Conservation (phyloP, 2,113 vertebrate species). For the Anhinga rufa region DNA sequence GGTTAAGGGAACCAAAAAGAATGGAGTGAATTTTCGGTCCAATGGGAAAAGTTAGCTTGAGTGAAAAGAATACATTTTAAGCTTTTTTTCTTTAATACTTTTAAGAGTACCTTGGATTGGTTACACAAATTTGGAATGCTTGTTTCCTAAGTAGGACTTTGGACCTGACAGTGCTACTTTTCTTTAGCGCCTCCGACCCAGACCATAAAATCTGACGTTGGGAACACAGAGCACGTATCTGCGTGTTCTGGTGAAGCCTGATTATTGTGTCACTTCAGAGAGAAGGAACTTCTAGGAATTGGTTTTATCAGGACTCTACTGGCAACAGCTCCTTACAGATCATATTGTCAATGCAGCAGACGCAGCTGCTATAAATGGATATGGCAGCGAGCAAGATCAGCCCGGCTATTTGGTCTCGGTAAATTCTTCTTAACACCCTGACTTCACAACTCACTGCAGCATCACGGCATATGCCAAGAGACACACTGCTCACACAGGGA, state of each 20-base stretch:
- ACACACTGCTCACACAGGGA: background rate
- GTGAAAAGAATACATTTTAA: background rate
- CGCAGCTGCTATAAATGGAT: background rate
- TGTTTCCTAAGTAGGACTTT: background rate
- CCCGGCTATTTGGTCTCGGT: constrained; percentile 5
- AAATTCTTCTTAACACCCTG: background rate
- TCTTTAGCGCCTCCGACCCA: background rate
- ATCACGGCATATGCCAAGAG: background rate
- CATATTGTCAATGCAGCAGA: constrained; percentile 50
- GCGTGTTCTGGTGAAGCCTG: background rate
- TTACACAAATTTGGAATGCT: background rate
- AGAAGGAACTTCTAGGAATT: constrained; percentile 29
- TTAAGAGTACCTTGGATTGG: background rate
- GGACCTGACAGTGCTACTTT: background rate
- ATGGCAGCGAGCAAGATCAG: background rate
- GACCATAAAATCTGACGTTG: background rate
- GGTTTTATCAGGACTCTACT: constrained; percentile 52
- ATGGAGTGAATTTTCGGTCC: background rate
- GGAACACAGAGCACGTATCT: background rate
- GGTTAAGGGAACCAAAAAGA: background rate
- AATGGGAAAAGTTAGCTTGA: background rate
- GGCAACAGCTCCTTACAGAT: constrained; percentile 65
- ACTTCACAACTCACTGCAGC: constrained; percentile 44
- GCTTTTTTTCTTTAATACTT: background rate
- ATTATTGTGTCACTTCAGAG: background rate